These are phyloP conservation scores for Aselliscus stoliczkanus DNA, from an alignment of 2,797 vertebrate species.

Conservation along the genomic window DNA sequence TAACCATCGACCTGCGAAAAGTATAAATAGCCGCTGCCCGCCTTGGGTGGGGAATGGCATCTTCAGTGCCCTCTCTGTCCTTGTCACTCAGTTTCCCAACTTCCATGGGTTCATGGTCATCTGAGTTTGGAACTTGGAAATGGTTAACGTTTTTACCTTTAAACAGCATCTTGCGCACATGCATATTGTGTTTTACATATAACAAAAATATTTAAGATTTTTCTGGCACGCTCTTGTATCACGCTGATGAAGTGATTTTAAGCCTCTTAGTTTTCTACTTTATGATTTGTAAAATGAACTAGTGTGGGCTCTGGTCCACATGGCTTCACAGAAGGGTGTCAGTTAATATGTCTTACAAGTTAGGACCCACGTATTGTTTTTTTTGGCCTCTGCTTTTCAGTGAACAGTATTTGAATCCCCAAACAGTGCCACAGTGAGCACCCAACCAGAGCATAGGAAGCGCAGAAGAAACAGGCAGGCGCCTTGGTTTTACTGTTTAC, in stretches of 20 bases:
- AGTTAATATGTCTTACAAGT: background rate
- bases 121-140: background rate
- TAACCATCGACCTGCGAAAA: background rate
- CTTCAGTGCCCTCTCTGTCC: background rate
- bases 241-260: background rate
- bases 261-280: background rate
- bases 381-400: background rate
- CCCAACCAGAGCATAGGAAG: background rate
- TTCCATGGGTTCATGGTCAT: background rate
- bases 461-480: background rate
- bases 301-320: background rate
- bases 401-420: background rate
- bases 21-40: background rate
- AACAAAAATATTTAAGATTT: background rate
- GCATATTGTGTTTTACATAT: background rate
- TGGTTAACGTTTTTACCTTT: background rate
- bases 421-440: background rate
- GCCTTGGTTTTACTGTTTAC: background rate
- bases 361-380: background rate
- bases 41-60: rapidly evolving
- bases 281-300: background rate
- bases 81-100: background rate
- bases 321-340: background rate
- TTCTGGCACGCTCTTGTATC: background rate
- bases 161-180: background rate